Evolutionary conservation across 2,113 vertebrate species (phyloP), one percentile per base, ranked within the genome.

Genomic region (Cephalopterus ornatus): DNA sequence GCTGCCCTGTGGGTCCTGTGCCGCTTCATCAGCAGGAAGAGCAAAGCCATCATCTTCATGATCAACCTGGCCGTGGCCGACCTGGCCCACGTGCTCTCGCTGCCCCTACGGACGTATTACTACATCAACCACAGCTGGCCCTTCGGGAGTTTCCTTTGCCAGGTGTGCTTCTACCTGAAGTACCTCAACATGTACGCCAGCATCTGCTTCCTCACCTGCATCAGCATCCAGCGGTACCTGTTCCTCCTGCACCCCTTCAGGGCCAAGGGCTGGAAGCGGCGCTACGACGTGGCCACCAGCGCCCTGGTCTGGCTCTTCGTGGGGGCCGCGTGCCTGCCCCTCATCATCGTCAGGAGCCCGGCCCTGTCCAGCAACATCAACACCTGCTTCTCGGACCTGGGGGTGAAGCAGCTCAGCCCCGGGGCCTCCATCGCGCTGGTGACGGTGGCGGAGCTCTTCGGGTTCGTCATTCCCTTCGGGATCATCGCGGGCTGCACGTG

Each of bases 181-280:
- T 99, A 98, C 56, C 98, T 99, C 78, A 99, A 99, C 97, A 99
- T 99, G 99, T 99, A 99, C 1, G 98, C 99, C 3, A 98, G 99
- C 91, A 99, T 99, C 22, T 91, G 92, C 62, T 99, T 99, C 95
- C 97, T 99, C 95, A 98, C 96, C 65, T 99, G 98, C 81, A 99
- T 99, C 97, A 99, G 99, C 93, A 61, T 99, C 89, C 99, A 99
- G 95, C 97, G 99, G 49, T 99, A 98, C 49, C 50, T 97, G 61
- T 99, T 99, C 95, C 98, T 99, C 37, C 94, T 97, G 21, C 85
- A 98, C 3, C 99, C 99, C 1, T 99, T 99, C 95, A 91, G 56
- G 1, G 98, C 99, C 94, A 98, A 98, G 14, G 68, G 52, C 42
- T 99, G 99, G 99, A 98, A 98, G 88, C 96, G 98, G 4, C 98